Conservation (phyloP, 2,888 invertebrate species). For the Phrixothrix hirtus region DNA sequence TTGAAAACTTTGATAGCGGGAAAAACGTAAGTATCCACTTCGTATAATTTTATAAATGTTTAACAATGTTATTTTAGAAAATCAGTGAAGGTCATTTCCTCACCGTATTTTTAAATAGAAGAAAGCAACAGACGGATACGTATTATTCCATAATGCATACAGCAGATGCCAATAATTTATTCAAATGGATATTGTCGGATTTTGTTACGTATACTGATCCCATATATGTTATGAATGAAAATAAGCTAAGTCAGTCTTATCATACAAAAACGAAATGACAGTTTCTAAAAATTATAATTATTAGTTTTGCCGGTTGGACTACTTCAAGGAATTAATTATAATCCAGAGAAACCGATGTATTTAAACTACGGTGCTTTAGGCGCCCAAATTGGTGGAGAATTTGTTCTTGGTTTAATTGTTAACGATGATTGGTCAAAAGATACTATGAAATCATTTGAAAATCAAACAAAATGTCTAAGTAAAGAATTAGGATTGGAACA, state of each 20-base stretch:
- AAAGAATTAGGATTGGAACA: no score
- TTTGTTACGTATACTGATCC: no score
- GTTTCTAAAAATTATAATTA: no score
- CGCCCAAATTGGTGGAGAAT: constrained; percentile 79
- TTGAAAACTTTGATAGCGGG: constrained; percentile 20
- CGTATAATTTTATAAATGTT: background rate
- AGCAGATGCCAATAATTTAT: constrained; percentile 6
- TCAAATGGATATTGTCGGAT: no score
- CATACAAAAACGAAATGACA: no score
- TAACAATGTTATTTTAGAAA: background rate
- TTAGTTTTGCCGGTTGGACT: constrained; percentile 76
- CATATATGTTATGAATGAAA: no score
- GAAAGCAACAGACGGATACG: background rate
- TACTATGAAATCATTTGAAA: no score
- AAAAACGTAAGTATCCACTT: background rate
- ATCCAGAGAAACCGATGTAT: constrained; percentile 56
- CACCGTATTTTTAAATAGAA: constrained; percentile 1
- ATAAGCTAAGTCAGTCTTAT: no score
- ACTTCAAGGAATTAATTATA: constrained; percentile 84
- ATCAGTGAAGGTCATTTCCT: background rate
- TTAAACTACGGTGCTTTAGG: constrained; percentile 47
- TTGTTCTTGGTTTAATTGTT: constrained; percentile 80
- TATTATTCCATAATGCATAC: no score
- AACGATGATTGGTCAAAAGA: no score
- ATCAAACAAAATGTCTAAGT: no score